Conservation (phyloP, 2,888 invertebrate genomes). For the Xestia rhomboidea region DNA sequence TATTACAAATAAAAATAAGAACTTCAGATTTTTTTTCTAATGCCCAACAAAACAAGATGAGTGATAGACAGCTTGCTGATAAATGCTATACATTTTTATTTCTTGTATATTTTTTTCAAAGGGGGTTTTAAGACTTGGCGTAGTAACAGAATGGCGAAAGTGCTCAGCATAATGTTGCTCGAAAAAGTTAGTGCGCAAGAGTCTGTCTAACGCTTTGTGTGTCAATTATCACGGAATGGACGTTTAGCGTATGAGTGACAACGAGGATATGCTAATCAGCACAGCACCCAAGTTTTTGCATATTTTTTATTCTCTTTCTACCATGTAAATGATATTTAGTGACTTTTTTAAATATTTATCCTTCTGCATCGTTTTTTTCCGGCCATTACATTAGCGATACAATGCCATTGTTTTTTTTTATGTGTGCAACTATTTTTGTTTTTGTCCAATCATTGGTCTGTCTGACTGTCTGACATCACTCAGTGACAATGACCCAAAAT, state of each 20-base stretch:
- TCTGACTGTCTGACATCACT: conserved; percentile 85
- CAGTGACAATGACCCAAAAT: conserved; percentile 86
- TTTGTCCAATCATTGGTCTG: conserved; percentile 81
- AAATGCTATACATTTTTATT: conserved; percentile 46
- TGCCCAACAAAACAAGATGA: conserved; percentile 29
- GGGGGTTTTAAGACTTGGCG: background rate
- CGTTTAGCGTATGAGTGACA: conserved; percentile 85
- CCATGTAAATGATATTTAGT: conserved; percentile 74
- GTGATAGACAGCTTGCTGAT: conserved; percentile 50
- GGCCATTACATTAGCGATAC: conserved; percentile 77
- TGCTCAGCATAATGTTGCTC: conserved; percentile 22
- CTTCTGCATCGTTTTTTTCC: conserved; percentile 76
- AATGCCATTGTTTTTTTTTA: conserved; percentile 78
- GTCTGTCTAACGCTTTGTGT: conserved; percentile 74
- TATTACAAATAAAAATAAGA: conserved; percentile 40
- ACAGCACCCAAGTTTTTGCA: conserved; percentile 71
- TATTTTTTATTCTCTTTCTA: conserved; percentile 67
- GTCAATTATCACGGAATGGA: conserved; percentile 81
- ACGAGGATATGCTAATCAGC: conserved; percentile 85
- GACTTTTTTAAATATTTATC: conserved; percentile 72
- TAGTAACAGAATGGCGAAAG: conserved; percentile 49
- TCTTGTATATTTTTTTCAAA: conserved; percentile 23
- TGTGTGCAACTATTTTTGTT: conserved; percentile 73
- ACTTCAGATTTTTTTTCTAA: conserved; percentile 30
- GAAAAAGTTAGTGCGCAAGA: conserved; percentile 37